Evolutionary conservation across 2,797 vertebrate species (phyloP).

Genomic region (Acanthurus lineatus): DNA sequence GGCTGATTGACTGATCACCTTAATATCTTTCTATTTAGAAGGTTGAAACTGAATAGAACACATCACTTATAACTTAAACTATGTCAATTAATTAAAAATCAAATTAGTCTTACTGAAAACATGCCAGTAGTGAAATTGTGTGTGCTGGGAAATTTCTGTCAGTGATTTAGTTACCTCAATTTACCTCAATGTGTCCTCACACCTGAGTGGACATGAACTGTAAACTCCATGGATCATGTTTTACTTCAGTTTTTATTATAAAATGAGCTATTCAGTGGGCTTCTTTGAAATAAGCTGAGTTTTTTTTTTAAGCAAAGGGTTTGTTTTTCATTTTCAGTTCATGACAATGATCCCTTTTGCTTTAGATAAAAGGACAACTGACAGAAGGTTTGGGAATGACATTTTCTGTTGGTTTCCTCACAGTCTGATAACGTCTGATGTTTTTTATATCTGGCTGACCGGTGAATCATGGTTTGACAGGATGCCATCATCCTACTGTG

Average conservation of each 20-base stretch:
- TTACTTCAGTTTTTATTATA: not conserved
- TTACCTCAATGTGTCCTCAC: not conserved
- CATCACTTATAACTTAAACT: conserved; percentile 41
- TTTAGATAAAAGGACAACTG: not conserved
- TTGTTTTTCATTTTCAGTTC: conserved; percentile 5
- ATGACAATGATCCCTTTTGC: not conserved
- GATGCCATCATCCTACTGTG: conserved; percentile 10
- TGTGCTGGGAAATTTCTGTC: not conserved
- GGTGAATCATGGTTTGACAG: conserved; percentile 19
- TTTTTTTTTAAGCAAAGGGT: not conserved
- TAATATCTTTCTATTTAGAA: conserved; percentile 27
- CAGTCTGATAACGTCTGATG: not conserved
- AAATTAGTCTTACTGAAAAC: not conserved
- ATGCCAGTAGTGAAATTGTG: not conserved
- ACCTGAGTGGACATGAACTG: not conserved
- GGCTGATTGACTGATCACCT: conserved; percentile 33
- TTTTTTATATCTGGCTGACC: conserved; percentile 1
- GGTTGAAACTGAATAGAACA: conserved; percentile 9
- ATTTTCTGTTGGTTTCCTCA: conserved; percentile 3
- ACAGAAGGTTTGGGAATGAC: not conserved
- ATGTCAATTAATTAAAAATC: conserved; percentile 8
- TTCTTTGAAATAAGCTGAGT: not conserved
- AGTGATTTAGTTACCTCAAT: not conserved
- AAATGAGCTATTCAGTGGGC: not conserved
- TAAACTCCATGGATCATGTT: not conserved